These are phyloP conservation scores for Aproaerema taeniolella DNA, from an alignment of 2,888 invertebrate genomes.

Conservation along the genomic window DNA sequence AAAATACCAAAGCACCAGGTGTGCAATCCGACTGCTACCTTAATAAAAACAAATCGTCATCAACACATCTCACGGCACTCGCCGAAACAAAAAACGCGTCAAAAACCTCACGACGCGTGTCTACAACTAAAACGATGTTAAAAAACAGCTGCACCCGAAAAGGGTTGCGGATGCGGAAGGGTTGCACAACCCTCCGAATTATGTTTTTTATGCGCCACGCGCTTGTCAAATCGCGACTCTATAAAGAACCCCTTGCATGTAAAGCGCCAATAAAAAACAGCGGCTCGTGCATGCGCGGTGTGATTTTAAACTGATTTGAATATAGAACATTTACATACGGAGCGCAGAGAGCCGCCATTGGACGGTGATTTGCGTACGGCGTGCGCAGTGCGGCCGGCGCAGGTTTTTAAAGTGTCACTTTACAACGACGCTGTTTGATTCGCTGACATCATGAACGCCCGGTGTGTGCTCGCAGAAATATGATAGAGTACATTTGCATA, in stretches of 20 bases:
- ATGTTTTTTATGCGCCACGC: constrained; percentile 36
- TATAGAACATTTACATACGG: constrained; percentile 69
- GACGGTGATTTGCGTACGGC: constrained; percentile 51
- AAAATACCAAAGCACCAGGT: constrained; percentile 9
- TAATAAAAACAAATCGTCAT: constrained; percentile 12
- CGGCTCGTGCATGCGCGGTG: constrained; percentile 71
- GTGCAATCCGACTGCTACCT: neutral
- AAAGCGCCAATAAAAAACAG: constrained; percentile 67
- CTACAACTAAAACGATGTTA: constrained; percentile 38
- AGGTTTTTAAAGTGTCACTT: constrained; percentile 52
- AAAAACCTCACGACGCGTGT: constrained; percentile 47
- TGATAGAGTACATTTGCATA: neutral
- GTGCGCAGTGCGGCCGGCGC: constrained; percentile 49
- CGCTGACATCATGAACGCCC: constrained; percentile 33
- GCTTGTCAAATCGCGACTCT: constrained; percentile 22
- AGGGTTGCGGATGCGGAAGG: constrained; percentile 69
- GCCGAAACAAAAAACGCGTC: constrained; percentile 41
- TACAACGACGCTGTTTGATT: constrained; percentile 46
- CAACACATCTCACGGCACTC: constrained; percentile 15
- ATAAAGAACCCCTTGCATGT: constrained; percentile 48
- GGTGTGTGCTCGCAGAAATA: neutral
- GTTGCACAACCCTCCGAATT: constrained; percentile 43
- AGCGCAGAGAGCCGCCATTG: constrained; percentile 46
- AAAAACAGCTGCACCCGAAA: constrained; percentile 62
- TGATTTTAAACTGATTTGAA: constrained; percentile 76